Conservation (phyloP, 2,888 invertebrate species). For the Balanococcus diminutus region DNA sequence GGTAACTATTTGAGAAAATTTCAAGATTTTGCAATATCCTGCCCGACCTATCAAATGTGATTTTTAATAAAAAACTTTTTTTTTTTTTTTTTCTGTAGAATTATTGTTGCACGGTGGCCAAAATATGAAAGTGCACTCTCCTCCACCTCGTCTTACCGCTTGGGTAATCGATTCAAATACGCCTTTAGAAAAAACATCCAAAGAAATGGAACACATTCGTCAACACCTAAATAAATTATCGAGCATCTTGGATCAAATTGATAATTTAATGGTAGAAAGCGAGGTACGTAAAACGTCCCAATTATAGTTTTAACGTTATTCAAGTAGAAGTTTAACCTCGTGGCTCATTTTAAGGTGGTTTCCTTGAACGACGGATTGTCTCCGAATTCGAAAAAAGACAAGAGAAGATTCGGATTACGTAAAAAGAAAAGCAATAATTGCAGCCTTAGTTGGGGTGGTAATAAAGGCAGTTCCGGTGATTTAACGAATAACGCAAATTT, state of each 20-base stretch:
- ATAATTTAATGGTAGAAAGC: constrained; percentile 59
- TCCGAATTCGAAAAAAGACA: constrained; percentile 72
- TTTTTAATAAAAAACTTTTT: background rate
- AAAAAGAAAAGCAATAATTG: constrained; percentile 67
- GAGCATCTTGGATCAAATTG: constrained; percentile 68
- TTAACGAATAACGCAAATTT: constrained; percentile 19
- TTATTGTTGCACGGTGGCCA: constrained; percentile 59
- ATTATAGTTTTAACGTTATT: background rate
- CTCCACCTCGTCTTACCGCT: constrained; percentile 65
- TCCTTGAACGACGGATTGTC: constrained; percentile 66
- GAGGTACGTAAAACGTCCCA: constrained; percentile 62
- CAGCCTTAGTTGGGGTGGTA: constrained; percentile 57
- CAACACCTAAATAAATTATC: constrained; percentile 73
- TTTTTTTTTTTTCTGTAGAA: constrained; percentile 61
- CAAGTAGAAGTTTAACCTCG: background rate
- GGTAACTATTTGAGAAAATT: too few relatives aligned
- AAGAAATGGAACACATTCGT: constrained; percentile 72
- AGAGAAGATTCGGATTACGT: constrained; percentile 72
- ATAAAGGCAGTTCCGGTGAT: constrained; percentile 51
- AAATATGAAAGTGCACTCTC: constrained; percentile 58
- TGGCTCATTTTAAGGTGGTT: background rate
- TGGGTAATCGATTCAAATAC: constrained; percentile 75
- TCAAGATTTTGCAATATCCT: too few relatives aligned
- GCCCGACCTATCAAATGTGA: too few relatives aligned
- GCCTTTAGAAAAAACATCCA: constrained; percentile 69